A percentile compares a stretch with the other conserved stretches of the same genome.
These are phyloP conservation scores for Buceros bicornis DNA, from an alignment of 2,797 vertebrate genomes.

Conservation along the genomic window DNA sequence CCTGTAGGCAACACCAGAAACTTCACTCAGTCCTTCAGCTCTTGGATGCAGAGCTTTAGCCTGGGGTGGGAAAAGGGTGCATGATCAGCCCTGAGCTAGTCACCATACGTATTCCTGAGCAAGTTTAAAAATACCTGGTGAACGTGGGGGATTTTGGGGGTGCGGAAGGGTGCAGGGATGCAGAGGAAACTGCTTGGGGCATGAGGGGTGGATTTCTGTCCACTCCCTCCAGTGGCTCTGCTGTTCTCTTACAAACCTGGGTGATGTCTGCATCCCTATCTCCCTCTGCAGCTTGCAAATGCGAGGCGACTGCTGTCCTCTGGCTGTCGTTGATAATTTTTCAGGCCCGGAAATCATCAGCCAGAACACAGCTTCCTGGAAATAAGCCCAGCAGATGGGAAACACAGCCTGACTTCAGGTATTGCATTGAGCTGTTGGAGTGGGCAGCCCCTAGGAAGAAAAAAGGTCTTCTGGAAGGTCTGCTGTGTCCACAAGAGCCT, in stretches of 20 bases:
- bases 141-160: not conserved
- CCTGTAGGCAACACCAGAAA: not conserved
- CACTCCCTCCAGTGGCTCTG: not conserved
- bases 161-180: not conserved
- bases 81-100: not conserved
- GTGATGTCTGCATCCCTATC: not conserved
- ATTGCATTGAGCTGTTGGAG: not conserved
- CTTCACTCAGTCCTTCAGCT: not conserved
- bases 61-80: not conserved
- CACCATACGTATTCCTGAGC: not conserved
- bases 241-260: not conserved
- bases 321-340: not conserved
- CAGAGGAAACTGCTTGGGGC: not conserved
- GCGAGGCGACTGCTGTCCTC: not conserved
- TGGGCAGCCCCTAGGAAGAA: not conserved
- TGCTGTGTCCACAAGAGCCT: not conserved
- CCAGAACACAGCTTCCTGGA: not conserved
- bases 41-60: not conserved
- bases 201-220: rapidly evolving
- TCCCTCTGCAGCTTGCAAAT: not conserved
- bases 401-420: not conserved
- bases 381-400: not conserved
- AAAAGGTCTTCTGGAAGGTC: not conserved
- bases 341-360: not conserved
- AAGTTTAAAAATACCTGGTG: not conserved